Conservation (phyloP, 2,797 vertebrate genomes). For the Pristis pectinata region DNA sequence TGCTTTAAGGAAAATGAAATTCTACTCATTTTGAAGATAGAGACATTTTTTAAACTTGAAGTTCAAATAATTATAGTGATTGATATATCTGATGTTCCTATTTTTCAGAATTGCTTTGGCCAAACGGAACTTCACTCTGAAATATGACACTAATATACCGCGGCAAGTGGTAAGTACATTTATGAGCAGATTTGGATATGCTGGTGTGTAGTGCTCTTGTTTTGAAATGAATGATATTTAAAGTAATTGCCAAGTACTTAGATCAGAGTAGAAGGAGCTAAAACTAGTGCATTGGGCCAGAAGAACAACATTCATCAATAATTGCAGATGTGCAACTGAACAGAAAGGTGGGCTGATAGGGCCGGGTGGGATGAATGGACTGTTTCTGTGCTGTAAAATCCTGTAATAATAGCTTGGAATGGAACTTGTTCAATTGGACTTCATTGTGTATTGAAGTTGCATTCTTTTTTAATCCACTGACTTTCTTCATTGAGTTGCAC, state of each 20-base stretch:
- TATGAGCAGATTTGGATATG: background rate
- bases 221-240: background rate
- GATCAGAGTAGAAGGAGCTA: background rate
- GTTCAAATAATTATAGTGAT: background rate
- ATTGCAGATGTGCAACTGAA: background rate
- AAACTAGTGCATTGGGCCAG: background rate
- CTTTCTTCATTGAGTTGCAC: background rate
- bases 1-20: background rate
- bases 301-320: background rate
- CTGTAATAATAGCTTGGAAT: too few species aligned
- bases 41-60: too few species aligned
- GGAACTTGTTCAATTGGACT: too few species aligned
- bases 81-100: background rate
- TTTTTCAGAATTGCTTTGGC: constrained; percentile 65
- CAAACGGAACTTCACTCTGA: constrained; percentile 75
- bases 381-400: background rate
- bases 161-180: constrained; percentile 67
- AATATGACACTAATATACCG: constrained; percentile 76
- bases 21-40: background rate
- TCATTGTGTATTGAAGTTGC: background rate
- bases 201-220: background rate
- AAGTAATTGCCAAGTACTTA: background rate
- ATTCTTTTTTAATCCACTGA: background rate
- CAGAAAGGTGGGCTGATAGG: background rate
- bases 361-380: background rate